Evolutionary conservation across 2,797 vertebrate genomes (phyloP), one percentile per base, ranked within the genome.

Genomic region (Oreortyx pictus): DNA sequence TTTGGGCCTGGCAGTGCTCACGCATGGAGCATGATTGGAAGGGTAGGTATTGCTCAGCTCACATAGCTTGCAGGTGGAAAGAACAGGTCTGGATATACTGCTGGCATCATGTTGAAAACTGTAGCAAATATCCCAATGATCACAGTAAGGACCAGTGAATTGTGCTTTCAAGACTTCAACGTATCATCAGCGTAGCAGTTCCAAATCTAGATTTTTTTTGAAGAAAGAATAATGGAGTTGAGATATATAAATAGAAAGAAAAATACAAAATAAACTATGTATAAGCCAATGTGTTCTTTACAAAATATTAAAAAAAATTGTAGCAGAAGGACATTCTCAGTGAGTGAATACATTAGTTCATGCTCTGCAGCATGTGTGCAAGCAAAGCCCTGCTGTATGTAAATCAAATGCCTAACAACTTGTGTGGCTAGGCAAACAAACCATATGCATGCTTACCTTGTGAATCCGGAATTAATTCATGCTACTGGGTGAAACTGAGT

Each of bases 341-440:
- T 75, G 92, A 86, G 64, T 89, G 23, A 89, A 86, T 61, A 18
- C 25, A 56, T 83, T 72, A 89, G 62, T 35, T 91, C 76, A 76
- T 75, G 56, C 43, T 86, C 59, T 70, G 76, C 85, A 88, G 76
- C 76, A 56, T 88, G 82, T 92, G 76, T 88, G 79, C 73, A 90
- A 93, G 92, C 29, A 50, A 92, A 92, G 88, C 86, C 74, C 82
- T 89, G 76, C 79, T 94, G 79, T 76, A 94, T 92, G 89, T 73
- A 94, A 93, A 94, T 86, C 23, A 37, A 47, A 86, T 74, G 76
- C 82, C 43, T 88, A 88, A 82, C 84, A 81, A 89, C 77, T 92
- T 88, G 89, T 92, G 73, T 86, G 80, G 92, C 60, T 94, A 71
- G 74, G 83, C 77, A 96, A 96, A 90, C 49, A 94, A 84, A 68